Evolutionary conservation across 2,888 invertebrate genomes (phyloP), one percentile per base, ranked within the genome.

Genomic region (Lycia hirtaria): DNA sequence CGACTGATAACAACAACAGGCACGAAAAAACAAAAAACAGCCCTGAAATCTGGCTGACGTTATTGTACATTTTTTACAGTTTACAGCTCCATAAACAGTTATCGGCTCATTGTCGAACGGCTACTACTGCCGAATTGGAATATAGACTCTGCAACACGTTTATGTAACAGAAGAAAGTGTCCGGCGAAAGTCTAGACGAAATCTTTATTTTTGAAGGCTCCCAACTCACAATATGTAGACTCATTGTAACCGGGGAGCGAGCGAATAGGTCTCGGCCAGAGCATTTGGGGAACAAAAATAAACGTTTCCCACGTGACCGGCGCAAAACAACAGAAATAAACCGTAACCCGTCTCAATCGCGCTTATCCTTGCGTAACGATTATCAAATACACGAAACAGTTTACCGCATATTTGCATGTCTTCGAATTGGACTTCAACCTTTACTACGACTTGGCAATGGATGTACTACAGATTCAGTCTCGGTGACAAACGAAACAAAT

Each of bases 281-380:
- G 75, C 74, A 73, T 78, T 69, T 60, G 57, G 69, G 69, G 64
- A 69, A 70, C 78, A 68, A 81, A 88, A 86, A 88, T 87, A 87
- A 84, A 82, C 76, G 50, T 15, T 20, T 15, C 54, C 26, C 85
- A 79, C 85, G 87, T 83, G 83, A 85, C 71, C 67, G 60, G 63
- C 68, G 65, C 68, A 66, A 74, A 73, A 75, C 70, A 73, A 75
- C 80, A 69, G 72, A 83, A 83, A 83, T 84, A 81, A 73, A 76
- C 68, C 66, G 60, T 72, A 69, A 65, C 67, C 69, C 67, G 74
- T 73, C 68, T 69, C 70, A 74, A 76, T 78, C 63, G 67, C 68
- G 69, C 65, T 69, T 69, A 62, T 67, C 64, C 64, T 78, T 78
- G 74, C 71, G 69, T 64, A 76, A 78, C 55, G 50, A 64, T 67